Base-by-base conservation (phyloP, 2,113 vertebrate species). In the Hemiscyllium ocellatum region DNA sequence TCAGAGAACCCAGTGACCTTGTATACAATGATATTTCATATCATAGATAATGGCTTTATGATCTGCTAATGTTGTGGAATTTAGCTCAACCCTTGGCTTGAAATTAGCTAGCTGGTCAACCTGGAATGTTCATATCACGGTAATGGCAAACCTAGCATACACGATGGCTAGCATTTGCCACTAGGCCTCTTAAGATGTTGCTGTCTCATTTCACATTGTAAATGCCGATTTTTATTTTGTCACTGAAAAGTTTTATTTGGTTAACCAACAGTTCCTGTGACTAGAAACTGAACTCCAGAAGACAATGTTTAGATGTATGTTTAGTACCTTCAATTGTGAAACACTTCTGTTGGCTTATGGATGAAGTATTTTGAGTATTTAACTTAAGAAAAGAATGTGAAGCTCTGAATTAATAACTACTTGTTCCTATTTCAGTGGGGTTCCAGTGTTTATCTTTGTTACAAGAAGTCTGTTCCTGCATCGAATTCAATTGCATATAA, bases 391-490 rank as follows among this genome's bases (percentile, higher is more conserved):
- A 42, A 20, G 17, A 83, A n/a, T 33, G 80, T 66, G 20, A 83
- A 61, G 17, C 50, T 85, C 12, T 83, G 52, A 26, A 52, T 66
- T 83, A 37, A 22, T 76, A 78, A 72, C 61, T 52, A 37, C 70
- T 42, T 68, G 86, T 91, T 96, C 93, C 66, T 90, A 72, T 90
- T 98, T 97, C 97, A 99, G 99, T 99, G 99, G 99, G 99, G 99
- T 96, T 99, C 99, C 97, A 99, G 96, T 96, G 99, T 99, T 78
- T 99, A 98, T 97, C 97, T 99, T 89, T 99, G 99, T 97, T 99
- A 99, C 96, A 99, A 99, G 98, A 99, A 99, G 96, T 99, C 99
- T 2, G 98, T 99, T 10, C 99, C 99, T 70, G 98, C 98, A n/a
- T 99, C 99, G 96, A 99, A 99, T 96, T 98, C 98, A 96, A 98